phyloP scores from a whole-genome alignment of 2,113 vertebrate species.

The Vidua chalybeata region DNA sequence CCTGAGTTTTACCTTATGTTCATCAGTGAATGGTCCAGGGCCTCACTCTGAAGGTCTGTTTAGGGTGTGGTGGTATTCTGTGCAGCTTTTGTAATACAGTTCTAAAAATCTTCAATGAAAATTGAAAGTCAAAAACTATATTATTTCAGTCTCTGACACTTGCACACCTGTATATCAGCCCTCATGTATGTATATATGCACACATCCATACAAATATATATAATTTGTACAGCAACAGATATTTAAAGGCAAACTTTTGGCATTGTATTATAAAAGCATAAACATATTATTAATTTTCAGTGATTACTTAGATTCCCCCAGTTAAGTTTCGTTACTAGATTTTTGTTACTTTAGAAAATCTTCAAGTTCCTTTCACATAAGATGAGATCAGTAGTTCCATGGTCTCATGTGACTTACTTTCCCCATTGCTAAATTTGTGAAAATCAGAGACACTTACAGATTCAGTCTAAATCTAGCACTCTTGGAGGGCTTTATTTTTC shows the following conservation, averaged over 20 bases:
- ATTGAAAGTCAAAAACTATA: not conserved
- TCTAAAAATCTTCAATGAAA: not conserved
- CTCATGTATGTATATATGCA: rapidly evolving
- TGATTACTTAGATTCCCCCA: not conserved
- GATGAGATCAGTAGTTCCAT: not conserved
- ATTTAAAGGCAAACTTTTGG: not conserved
- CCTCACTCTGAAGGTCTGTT: not conserved
- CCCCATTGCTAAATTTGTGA: not conserved
- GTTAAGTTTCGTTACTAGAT: not conserved
- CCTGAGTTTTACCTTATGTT: not conserved
- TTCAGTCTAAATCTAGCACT: not conserved
- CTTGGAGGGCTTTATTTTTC: not conserved
- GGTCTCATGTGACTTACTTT: not conserved
- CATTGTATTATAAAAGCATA: not conserved
- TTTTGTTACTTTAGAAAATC: not conserved
- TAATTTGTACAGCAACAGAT: not conserved
- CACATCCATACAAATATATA: not conserved
- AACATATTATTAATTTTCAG: not conserved
- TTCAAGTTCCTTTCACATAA: not conserved
- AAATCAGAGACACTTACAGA: not conserved
- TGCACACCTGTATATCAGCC: not conserved
- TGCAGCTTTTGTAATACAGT: not conserved
- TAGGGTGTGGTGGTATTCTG: not conserved
- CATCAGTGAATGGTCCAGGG: not conserved
- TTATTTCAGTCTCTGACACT: not conserved